These are phyloP conservation scores for Emydocephalus ijimae DNA, from an alignment of 2,113 vertebrate species.

Conservation along the genomic window DNA sequence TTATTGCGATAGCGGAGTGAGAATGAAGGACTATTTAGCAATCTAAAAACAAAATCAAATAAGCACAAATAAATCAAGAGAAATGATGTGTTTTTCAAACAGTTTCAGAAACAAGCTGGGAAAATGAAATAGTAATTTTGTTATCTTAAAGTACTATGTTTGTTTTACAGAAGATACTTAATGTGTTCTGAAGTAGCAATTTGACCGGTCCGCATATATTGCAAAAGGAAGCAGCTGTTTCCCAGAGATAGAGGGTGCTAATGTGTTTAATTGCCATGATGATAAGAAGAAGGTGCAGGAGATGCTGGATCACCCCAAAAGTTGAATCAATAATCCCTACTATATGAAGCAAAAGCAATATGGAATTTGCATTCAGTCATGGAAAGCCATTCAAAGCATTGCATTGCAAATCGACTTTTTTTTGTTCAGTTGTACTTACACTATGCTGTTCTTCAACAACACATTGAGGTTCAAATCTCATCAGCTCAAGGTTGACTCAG, in stretches of 20 bases:
- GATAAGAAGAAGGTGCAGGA: constrained; percentile 31
- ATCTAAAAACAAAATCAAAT: background rate
- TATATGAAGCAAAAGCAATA: constrained; percentile 12
- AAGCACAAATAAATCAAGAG: background rate
- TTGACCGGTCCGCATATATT: constrained; percentile 12
- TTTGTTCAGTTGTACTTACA: background rate
- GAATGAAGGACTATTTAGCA: background rate
- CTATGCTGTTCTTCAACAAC: constrained; percentile 1
- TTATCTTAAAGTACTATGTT: constrained; percentile 23
- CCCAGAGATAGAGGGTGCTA: constrained; percentile 38
- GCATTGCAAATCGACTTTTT: background rate
- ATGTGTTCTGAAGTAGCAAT: constrained; percentile 34
- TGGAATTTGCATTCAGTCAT: constrained; percentile 1
- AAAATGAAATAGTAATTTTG: constrained; percentile 30
- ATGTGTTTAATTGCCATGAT: constrained; percentile 42
- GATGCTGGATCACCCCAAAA: constrained; percentile 30
- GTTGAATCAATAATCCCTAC: constrained; percentile 8
- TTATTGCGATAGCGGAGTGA: background rate
- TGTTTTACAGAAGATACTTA: constrained; percentile 1
- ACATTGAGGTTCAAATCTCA: too few species aligned
- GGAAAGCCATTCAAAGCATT: constrained; percentile 16
- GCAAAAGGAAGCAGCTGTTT: constrained; percentile 36
- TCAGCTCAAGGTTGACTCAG: too few species aligned
- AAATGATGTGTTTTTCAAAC: constrained; percentile 6
- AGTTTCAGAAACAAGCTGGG: background rate